Evolutionary conservation across 2,113 vertebrate genomes (phyloP), one percentile per base, ranked within the genome.

Genomic region (Festucalex cinctus): DNA sequence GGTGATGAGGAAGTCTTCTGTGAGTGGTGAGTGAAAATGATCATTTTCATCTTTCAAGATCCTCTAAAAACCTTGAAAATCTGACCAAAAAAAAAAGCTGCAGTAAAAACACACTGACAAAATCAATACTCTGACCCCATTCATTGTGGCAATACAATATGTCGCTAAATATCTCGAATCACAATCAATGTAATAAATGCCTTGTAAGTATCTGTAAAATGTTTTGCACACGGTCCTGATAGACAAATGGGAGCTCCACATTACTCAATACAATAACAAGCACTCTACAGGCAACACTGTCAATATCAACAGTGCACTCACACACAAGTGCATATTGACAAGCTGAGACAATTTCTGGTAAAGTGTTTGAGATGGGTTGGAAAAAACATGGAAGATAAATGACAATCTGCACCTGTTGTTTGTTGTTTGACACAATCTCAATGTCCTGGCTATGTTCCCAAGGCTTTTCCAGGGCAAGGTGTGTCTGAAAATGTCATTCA

Each of bases 121-220:
- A 76, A 81, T 85, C 78, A 66, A 87, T 82, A 61, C 59, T 73
- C 17, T 61, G 65, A 57, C 68, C 36, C 36, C 12, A n/a, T 20
- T 68, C 24, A 65, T 73, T 37, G 20, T 36, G 19, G 20, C 43
- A 69, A 78, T 76, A 63, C n/a, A 32, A 69, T 24, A 35, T 26
- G 37, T 36, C 39, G 16, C 41, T 37, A 12, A 41, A 48, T n/a
- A 58, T 41, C 73, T 59, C 37, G 44, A 6, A 28, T 1, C 9
- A 26, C 0, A 49, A 32, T 41, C 10, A n/a, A 10, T 24, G 22
- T 24, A 49, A 9, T 14, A 58, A 60, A 3, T 57, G 17, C 10
- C 35, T 3, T 41, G 1, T 10, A 36, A 20, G 10, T 12, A 14
- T n/a, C 5, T 9, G 54, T 41, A 46, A 58, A 46, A 46, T 3